Conservation (phyloP, 2,888 invertebrate species). For the Drosophila eohydei region DNA sequence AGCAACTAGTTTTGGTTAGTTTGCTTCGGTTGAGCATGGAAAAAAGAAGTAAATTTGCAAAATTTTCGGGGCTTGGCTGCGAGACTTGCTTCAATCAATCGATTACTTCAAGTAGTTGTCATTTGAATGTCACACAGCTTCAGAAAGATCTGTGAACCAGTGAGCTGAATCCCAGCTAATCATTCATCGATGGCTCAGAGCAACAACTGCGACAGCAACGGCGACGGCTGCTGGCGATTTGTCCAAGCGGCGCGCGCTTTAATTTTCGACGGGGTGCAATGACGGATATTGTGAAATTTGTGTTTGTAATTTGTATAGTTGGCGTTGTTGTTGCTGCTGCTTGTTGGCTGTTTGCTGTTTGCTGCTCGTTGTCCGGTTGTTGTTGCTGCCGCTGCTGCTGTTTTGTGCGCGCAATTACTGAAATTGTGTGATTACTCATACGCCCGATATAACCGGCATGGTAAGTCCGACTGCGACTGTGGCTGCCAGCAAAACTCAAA, state of each 20-base stretch:
- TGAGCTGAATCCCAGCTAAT: slow-evolving; percentile 51
- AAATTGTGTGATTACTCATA: slow-evolving; percentile 79
- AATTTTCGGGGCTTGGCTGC: neutral
- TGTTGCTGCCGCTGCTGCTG: slow-evolving; percentile 47
- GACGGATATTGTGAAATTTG: slow-evolving; percentile 80
- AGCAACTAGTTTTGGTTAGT: neutral
- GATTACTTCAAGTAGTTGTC: slow-evolving; percentile 12
- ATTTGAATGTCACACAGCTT: slow-evolving; percentile 20
- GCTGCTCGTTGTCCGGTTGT: slow-evolving; percentile 46
- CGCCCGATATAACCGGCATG: slow-evolving; percentile 80
- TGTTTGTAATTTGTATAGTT: slow-evolving; percentile 74
- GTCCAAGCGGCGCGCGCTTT: slow-evolving; percentile 67
- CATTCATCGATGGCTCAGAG: slow-evolving; percentile 50
- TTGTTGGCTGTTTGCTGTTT: slow-evolving; percentile 10
- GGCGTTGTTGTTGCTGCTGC: slow-evolving; percentile 13
- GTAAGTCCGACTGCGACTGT: slow-evolving; percentile 46
- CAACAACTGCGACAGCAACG: neutral
- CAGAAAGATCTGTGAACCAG: slow-evolving; percentile 44
- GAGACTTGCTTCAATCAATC: slow-evolving; percentile 11
- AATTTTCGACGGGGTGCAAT: slow-evolving; percentile 76
- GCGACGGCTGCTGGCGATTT: slow-evolving; percentile 58
- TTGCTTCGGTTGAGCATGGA: neutral
- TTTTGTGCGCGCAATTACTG: slow-evolving; percentile 73
- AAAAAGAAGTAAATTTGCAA: neutral
- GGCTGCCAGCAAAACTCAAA: slow-evolving; percentile 39